Evolutionary conservation across 1,140 invertebrate species (phyloP).

Genomic region (Papilio polyxenes): DNA sequence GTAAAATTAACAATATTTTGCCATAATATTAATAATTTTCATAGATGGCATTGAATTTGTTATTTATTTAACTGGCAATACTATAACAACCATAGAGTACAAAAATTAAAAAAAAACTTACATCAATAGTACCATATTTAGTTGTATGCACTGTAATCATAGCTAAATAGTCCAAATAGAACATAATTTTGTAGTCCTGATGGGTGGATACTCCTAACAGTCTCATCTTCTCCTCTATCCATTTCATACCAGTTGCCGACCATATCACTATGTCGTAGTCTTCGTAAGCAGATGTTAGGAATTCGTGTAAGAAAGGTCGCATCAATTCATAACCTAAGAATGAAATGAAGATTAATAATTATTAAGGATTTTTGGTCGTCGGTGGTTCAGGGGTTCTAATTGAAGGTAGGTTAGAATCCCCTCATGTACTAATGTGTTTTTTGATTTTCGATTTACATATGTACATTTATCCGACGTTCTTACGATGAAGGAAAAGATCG

Average conservation of each 20-base stretch:
- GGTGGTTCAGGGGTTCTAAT: too few species aligned
- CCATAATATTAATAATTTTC: too few species aligned
- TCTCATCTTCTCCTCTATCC: constrained; percentile 99
- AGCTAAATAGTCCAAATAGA: constrained; percentile 93
- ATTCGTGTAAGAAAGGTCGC: constrained; percentile 97
- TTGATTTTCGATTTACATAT: too few species aligned
- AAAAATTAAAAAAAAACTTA: constrained; percentile 70
- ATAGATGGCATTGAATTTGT: too few species aligned
- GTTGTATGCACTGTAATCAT: constrained; percentile 97
- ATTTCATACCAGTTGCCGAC: constrained; percentile 99
- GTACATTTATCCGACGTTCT: too few species aligned
- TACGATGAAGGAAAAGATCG: too few species aligned
- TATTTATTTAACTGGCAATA: not conserved
- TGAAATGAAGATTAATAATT: not conserved
- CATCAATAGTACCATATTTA: constrained; percentile 94
- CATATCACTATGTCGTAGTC: constrained; percentile 94
- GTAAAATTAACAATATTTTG: too few species aligned
- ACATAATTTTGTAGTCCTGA: constrained; percentile 95
- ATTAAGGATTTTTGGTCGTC: too few species aligned
- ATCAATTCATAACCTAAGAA: constrained; percentile 89
- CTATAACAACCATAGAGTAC: not conserved
- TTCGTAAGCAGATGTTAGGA: constrained; percentile 94
- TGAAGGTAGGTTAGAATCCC: too few species aligned
- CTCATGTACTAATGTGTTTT: too few species aligned
- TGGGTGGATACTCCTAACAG: constrained; percentile 92